Percentiles rank a stretch among this genome's conserved stretches.
These are phyloP conservation scores for Camptogramma bilineatum DNA, from an alignment of 2,888 invertebrate species.

Conservation along the genomic window DNA sequence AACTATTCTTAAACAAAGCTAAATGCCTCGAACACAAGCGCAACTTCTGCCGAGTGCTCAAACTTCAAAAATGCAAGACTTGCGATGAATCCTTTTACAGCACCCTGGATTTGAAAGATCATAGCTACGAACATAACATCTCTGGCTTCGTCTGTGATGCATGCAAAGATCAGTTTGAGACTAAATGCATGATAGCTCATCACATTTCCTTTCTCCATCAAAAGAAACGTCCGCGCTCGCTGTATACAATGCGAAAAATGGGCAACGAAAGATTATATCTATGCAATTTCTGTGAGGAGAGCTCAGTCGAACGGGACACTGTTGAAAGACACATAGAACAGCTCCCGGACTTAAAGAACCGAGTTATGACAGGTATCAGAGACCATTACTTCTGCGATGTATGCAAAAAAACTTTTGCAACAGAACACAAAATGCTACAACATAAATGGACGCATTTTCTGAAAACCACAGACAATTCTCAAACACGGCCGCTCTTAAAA, in stretches of 20 bases:
- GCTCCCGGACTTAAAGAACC: conserved; percentile 67
- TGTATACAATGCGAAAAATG: conserved; percentile 59
- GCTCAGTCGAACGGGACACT: conserved; percentile 58
- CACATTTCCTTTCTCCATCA: conserved; percentile 69
- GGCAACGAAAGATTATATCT: conserved; percentile 61
- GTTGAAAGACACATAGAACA: conserved; percentile 61
- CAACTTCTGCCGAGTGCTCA: conserved; percentile 57
- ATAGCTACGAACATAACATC: conserved; percentile 65
- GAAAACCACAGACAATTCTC: conserved; percentile 60
- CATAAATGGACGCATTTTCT: conserved; percentile 77
- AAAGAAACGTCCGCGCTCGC: conserved; percentile 52
- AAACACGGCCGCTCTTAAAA: conserved; percentile 42
- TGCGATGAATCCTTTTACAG: conserved; percentile 62
- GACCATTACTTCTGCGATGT: conserved; percentile 74
- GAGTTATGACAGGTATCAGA: conserved; percentile 66
- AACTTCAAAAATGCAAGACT: conserved; percentile 63
- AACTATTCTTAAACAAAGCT: conserved; percentile 55
- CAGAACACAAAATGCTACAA: conserved; percentile 68
- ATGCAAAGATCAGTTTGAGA: conserved; percentile 70
- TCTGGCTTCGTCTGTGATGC: conserved; percentile 65
- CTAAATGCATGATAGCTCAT: conserved; percentile 66
- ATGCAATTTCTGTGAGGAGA: conserved; percentile 72
- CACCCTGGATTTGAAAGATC: conserved; percentile 74
- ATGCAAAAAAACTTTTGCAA: conserved; percentile 67
- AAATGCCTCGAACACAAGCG: conserved; percentile 62